Percentiles rank a stretch among this genome's conserved stretches.
Evolutionary conservation across 2,797 vertebrate genomes (phyloP).

Genomic region (Menidia menidia): DNA sequence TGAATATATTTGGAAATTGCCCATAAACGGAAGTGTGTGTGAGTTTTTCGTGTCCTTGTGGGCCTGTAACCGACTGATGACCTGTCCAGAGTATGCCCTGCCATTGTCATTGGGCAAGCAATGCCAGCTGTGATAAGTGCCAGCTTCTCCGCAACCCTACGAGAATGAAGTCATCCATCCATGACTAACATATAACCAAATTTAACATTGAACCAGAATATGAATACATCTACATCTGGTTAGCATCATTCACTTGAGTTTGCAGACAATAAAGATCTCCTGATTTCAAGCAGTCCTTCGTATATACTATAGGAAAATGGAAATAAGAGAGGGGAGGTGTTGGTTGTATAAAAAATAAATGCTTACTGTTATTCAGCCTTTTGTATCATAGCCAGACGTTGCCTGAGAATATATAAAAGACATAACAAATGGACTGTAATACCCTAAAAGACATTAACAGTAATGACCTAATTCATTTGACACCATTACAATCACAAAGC

Average conservation of each 20-base stretch:
- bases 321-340: slow-evolving; percentile 27
- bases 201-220: slow-evolving; percentile 27
- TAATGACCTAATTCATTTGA: slow-evolving; percentile 82
- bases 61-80: background rate
- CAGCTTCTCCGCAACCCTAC: too few relatives aligned
- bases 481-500: slow-evolving; percentile 72
- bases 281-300: slow-evolving; percentile 34
- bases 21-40: too few relatives aligned
- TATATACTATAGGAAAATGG: slow-evolving; percentile 32
- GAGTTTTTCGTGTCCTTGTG: background rate
- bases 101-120: too few relatives aligned
- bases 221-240: slow-evolving; percentile 1
- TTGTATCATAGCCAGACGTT: slow-evolving; percentile 54
- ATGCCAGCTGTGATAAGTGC: too few relatives aligned
- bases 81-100: background rate
- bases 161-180: too few relatives aligned
- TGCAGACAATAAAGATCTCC: slow-evolving; percentile 26
- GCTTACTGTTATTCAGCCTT: slow-evolving; percentile 52
- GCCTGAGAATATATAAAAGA: slow-evolving; percentile 59
- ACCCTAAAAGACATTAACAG: slow-evolving; percentile 78
- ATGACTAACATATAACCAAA: background rate
- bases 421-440: slow-evolving; percentile 71
- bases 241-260: slow-evolving; percentile 16
- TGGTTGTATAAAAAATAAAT: slow-evolving; percentile 57
- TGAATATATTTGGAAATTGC: background rate